A percentile compares a stretch with the other conserved stretches of the same genome.
These are phyloP conservation scores for Hippocampus comes DNA, from an alignment of 2,113 vertebrate species.

Conservation along the genomic window DNA sequence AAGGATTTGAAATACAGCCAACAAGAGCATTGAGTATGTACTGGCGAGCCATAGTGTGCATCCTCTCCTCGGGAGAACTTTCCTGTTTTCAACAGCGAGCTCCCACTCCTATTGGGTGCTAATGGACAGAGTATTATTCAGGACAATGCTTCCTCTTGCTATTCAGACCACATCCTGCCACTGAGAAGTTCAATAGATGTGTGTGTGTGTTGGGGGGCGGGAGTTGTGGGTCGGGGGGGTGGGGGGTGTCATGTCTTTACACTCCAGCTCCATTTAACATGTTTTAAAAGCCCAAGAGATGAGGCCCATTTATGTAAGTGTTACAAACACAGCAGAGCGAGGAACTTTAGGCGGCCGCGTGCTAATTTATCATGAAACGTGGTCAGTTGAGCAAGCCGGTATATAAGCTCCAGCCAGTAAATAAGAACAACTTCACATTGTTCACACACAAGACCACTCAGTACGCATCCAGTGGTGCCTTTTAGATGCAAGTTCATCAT, in stretches of 20 bases:
- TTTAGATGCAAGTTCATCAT: no score
- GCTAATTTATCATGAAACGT: background rate
- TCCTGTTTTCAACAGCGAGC: conserved; percentile 33
- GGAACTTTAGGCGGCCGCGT: background rate
- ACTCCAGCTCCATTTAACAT: conserved; percentile 35
- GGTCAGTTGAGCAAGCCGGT: no score
- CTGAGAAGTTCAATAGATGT: conserved; percentile 52
- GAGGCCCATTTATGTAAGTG: conserved; percentile 35
- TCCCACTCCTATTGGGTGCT: conserved; percentile 42
- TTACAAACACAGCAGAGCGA: background rate
- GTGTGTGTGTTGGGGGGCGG: background rate
- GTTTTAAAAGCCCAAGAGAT: conserved; percentile 31
- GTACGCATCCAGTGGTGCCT: no score
- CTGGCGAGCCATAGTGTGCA: conserved; percentile 1
- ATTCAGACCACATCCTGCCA: conserved; percentile 56
- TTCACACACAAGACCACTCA: no score
- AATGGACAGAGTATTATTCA: conserved; percentile 56
- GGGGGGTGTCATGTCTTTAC: conserved; percentile 10
- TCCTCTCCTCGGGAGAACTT: conserved; percentile 33
- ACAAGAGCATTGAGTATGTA: conserved; percentile 6
- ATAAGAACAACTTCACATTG: no score
- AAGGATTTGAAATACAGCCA: background rate
- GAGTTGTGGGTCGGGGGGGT: no score
- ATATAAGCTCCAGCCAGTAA: no score
- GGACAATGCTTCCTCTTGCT: conserved; percentile 49